Evolutionary conservation across 2,113 vertebrate species (phyloP).

Genomic region (Corythaixoides concolor): DNA sequence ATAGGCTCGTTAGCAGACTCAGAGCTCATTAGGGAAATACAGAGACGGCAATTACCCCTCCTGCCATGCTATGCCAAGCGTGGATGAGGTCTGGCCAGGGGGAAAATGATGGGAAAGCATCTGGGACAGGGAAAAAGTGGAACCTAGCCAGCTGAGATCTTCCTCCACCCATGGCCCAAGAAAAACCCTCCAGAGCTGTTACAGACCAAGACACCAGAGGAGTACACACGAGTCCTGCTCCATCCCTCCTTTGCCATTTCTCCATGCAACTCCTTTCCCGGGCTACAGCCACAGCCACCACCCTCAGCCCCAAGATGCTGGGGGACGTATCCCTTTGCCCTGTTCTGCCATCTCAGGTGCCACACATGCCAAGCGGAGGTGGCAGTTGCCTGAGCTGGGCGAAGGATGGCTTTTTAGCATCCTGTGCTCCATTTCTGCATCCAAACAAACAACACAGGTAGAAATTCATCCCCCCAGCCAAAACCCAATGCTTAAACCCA

Average conservation of each 20-base stretch:
- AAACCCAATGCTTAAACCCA: background rate
- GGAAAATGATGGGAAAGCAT: background rate
- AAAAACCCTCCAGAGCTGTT: background rate
- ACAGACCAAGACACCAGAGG: background rate
- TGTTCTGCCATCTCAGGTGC: background rate
- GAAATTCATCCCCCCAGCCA: background rate
- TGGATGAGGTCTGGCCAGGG: accelerated
- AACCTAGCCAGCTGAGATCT: background rate
- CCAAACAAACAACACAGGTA: background rate
- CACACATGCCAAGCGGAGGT: background rate
- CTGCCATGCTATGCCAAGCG: background rate
- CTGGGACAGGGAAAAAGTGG: background rate
- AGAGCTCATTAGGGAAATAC: background rate
- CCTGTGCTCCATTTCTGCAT: background rate
- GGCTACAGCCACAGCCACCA: background rate
- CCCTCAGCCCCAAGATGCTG: accelerated
- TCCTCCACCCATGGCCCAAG: background rate
- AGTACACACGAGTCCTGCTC: accelerated
- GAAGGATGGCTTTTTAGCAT: background rate
- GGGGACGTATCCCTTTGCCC: accelerated
- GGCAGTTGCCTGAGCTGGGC: background rate
- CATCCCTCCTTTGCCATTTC: background rate
- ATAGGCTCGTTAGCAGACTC: background rate
- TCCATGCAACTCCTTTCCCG: background rate
- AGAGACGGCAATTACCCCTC: background rate